Evolutionary conservation across 35 echinoderm and acorn worm genomes (phyloP).

Genomic region (Heliocidaris tuberculata): DNA sequence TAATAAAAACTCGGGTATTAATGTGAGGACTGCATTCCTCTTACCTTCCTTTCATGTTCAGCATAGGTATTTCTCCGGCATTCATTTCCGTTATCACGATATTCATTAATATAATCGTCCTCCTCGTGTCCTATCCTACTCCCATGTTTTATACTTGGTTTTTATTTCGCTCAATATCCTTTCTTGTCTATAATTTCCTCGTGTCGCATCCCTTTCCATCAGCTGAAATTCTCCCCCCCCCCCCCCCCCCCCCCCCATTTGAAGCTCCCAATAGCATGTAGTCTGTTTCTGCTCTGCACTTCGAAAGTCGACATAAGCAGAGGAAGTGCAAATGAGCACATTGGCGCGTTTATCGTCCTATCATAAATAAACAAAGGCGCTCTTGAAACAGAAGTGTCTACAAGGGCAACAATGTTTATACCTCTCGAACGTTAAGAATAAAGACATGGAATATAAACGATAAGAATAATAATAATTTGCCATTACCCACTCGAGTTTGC

Average conservation of each 20-base stretch:
- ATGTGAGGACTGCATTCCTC: too few species aligned
- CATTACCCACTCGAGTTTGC: background rate
- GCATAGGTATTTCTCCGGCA: too few species aligned
- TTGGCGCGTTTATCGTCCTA: background rate
- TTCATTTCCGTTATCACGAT: too few species aligned
- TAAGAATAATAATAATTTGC: background rate
- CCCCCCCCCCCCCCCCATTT: background rate
- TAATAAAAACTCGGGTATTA: too few species aligned
- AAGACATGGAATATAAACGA: background rate
- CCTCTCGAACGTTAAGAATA: background rate
- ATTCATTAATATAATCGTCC: too few species aligned
- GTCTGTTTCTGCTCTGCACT: background rate
- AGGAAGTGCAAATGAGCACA: background rate
- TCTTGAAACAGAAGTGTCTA: slow-evolving; percentile 3
- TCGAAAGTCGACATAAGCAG: background rate
- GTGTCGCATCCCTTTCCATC: background rate
- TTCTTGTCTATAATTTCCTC: background rate
- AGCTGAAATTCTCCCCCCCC: background rate
- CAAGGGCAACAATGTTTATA: slow-evolving; percentile 6
- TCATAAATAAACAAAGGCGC: background rate
- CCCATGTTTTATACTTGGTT: background rate
- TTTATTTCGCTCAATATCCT: too few species aligned
- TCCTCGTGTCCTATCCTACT: background rate
- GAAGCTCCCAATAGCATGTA: background rate
- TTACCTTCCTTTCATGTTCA: too few species aligned